phyloP scores from a whole-genome alignment of 2,113 vertebrate species.

The Orcinus orca region DNA sequence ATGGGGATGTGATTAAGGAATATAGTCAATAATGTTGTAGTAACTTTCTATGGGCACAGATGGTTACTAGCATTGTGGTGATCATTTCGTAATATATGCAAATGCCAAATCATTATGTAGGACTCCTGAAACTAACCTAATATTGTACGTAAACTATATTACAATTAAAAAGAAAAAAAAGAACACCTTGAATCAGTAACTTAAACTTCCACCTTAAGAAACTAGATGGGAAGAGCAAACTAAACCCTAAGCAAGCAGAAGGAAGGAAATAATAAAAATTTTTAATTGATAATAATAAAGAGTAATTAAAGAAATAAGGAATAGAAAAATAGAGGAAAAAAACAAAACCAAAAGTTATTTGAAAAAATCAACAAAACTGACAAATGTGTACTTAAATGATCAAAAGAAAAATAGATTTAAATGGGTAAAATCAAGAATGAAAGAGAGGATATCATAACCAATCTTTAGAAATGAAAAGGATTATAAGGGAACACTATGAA shows the following conservation, averaged over 20 bases:
- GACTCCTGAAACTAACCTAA: background rate
- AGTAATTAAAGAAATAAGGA: background rate
- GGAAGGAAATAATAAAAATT: background rate
- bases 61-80: background rate
- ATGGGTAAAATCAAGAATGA: background rate
- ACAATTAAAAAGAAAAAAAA: background rate
- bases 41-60: background rate
- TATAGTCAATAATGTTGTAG: background rate
- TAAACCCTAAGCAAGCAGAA: background rate
- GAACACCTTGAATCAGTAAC: background rate
- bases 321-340: background rate
- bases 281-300: background rate
- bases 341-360: background rate
- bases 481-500: background rate
- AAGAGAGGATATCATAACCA: background rate
- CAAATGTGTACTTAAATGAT: background rate
- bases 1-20: background rate
- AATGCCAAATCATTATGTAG: background rate
- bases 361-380: background rate
- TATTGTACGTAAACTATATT: background rate
- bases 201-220: background rate
- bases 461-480: background rate
- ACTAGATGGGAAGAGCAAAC: background rate
- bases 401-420: background rate
- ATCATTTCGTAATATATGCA: background rate